Base-by-base conservation (phyloP, 2,113 vertebrate species). In the Gasterosteus nipponicus region DNA sequence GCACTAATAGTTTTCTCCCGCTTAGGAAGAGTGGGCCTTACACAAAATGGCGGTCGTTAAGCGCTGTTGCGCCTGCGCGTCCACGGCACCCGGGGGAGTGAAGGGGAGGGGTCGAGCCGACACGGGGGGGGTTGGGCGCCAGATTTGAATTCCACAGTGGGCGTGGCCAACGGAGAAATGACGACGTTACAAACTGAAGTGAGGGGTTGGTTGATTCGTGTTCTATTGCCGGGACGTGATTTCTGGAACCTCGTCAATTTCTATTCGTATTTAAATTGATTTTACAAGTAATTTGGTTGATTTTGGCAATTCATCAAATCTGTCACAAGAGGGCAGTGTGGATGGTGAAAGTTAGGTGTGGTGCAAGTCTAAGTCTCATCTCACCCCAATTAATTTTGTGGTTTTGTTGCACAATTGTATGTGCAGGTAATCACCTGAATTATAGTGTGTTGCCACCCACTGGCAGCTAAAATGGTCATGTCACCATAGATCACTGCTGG, bases 1-100 rank as follows among this genome's bases (percentile, higher is more conserved):
- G 78, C 69, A 82, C 88, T 92, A 92, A 93, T 93, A 92, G 90
- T 93, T 94, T 94, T 94, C 94, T 93, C 93, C 93, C 93, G 94
- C 94, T 93, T 93, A 89, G 80, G 89, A 85, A 91, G 90, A 95
- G 89, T 90, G 91, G 93, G 92, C 94, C 94, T 86, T 89, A 89
- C 96, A 97, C 95, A 97, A 97, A 97, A 97, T 97, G 96, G 96
- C 95, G 96, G 96, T 69, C 77, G 29, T 39, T 76, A 75, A 78
- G 82, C 31, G 63, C 77, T 53, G 93, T 39, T 87, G 94, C 93
- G 95, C 89, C 78, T 95, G 97, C 95, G 96, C 94, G 46, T 0
- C 63, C 42, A 35, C n/a, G 19, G 22, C 26, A 5, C 63, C 54
- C 58, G 10, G 22, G 71, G 76, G 73, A 64, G 61, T 29, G 18